Evolutionary conservation across 1,140 invertebrate genomes (phyloP).

Genomic region (Polypedilum vanderplanki): DNA sequence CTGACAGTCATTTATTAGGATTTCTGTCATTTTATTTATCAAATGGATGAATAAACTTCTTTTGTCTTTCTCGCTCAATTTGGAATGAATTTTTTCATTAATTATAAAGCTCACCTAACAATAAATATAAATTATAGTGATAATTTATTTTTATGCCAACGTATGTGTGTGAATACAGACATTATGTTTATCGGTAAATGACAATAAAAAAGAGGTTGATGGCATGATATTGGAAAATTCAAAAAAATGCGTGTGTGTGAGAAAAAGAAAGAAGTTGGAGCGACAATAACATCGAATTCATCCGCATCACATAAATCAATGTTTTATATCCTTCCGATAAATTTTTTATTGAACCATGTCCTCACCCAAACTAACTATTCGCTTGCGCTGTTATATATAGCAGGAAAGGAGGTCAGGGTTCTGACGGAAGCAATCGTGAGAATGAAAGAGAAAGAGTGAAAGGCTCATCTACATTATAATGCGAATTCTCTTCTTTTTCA

Average conservation of each 20-base stretch:
- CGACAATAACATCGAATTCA: slow-evolving; percentile 18
- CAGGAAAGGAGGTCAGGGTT: slow-evolving; percentile 25
- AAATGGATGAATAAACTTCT: too few species aligned
- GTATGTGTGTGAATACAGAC: neutral
- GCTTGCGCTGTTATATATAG: neutral
- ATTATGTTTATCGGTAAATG: neutral
- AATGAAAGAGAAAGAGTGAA: neutral
- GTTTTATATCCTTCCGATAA: slow-evolving; percentile 28
- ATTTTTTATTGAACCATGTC: slow-evolving; percentile 26
- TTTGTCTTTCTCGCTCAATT: too few species aligned
- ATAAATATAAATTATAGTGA: too few species aligned
- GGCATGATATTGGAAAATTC: neutral
- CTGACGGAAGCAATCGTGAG: neutral
- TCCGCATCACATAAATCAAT: slow-evolving; percentile 27
- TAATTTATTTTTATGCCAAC: too few species aligned
- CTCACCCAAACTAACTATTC: neutral
- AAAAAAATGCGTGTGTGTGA: neutral
- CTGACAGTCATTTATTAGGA: too few species aligned
- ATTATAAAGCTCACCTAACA: too few species aligned
- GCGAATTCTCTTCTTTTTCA: neutral
- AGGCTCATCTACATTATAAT: neutral
- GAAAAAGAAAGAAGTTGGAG: neutral
- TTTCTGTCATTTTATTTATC: too few species aligned
- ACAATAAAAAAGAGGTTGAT: neutral
- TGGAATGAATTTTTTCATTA: too few species aligned